phyloP scores from a whole-genome alignment of 2,797 vertebrate species.

The Schizopygopsis pylzovi region DNA sequence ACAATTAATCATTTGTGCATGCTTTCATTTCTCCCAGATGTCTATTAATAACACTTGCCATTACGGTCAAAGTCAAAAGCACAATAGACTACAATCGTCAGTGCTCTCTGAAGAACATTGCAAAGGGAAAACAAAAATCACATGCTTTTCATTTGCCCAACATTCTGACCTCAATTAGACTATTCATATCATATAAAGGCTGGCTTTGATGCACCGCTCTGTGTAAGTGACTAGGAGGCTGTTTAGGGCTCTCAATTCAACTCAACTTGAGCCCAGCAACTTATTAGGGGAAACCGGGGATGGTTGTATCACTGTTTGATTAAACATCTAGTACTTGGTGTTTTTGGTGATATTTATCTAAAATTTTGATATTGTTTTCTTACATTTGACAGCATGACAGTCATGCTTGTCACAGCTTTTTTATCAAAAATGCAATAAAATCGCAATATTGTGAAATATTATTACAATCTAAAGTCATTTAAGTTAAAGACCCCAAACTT shows the following conservation, averaged over 20 bases:
- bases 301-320: not conserved
- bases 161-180: slow-evolving; percentile 34
- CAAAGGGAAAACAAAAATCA: slow-evolving; percentile 13
- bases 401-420: not conserved
- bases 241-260: not conserved
- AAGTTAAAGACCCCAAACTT: not conserved
- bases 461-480: too few species aligned
- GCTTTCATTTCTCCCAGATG: not conserved
- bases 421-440: too few species aligned
- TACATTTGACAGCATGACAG: not conserved
- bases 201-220: slow-evolving; percentile 18
- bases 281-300: not conserved
- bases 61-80: slow-evolving; percentile 24
- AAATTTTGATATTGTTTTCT: not conserved
- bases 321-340: not conserved
- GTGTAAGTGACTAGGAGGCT: not conserved
- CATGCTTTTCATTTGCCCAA: slow-evolving; percentile 38
- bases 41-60: slow-evolving; percentile 32
- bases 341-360: not conserved
- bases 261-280: not conserved
- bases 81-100: slow-evolving; percentile 20
- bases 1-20: slow-evolving; percentile 30
- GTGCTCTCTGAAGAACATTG: not conserved
- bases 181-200: slow-evolving; percentile 14
- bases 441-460: too few species aligned